Evolutionary conservation across 2,113 vertebrate genomes (phyloP).

Genomic region (Phylloscopus trochiloides): DNA sequence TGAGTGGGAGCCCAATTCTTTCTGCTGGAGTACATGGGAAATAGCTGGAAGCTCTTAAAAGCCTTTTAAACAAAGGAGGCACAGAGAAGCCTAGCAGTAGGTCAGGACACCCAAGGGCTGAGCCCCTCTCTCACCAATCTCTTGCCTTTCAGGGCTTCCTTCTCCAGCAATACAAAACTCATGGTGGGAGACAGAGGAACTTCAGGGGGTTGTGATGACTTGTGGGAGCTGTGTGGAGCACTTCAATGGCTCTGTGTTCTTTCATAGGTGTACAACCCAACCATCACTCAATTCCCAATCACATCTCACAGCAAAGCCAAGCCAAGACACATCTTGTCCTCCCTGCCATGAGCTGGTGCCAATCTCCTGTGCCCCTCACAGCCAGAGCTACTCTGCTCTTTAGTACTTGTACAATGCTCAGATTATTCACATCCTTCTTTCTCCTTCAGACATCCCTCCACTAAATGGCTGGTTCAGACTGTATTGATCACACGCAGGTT

Average conservation of each 20-base stretch:
- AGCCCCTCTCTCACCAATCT: neutral
- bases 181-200: neutral
- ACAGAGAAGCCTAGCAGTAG: neutral
- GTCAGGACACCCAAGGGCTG: neutral
- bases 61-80: neutral
- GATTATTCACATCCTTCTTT: neutral
- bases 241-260: neutral
- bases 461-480: neutral
- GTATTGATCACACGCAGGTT: neutral
- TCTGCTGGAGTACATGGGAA: neutral
- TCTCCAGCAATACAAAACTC: neutral
- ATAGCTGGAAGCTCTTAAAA: neutral
- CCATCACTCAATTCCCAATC: fast-evolving
- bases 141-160: neutral
- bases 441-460: neutral
- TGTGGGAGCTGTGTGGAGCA: neutral
- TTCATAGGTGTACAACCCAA: neutral
- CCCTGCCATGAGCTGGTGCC: neutral
- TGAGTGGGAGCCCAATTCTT: neutral
- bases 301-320: neutral
- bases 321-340: neutral
- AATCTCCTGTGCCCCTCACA: fast-evolving
- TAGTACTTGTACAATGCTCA: neutral
- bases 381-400: neutral
- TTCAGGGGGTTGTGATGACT: neutral